phyloP scores from a whole-genome alignment of 1,140 invertebrate genomes.

The Planococcus citri region DNA sequence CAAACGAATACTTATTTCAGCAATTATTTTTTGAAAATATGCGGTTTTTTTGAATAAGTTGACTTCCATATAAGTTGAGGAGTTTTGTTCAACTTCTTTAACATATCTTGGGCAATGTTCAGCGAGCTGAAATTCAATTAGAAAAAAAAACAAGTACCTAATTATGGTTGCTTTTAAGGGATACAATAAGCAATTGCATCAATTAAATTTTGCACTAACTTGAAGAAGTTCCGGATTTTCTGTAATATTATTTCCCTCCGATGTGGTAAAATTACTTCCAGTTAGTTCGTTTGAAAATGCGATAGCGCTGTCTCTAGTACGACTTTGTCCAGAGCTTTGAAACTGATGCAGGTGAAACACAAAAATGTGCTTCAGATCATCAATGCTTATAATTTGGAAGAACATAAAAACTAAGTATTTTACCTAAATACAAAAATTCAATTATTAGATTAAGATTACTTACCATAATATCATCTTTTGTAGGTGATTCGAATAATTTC shows the following conservation, averaged over 20 bases:
- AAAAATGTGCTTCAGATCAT: no score
- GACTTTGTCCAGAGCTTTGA: slow-evolving; percentile 8
- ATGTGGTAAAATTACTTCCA: neutral
- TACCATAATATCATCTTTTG: slow-evolving; percentile 1
- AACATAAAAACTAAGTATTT: neutral
- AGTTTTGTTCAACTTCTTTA: slow-evolving; percentile 2
- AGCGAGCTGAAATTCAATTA: neutral
- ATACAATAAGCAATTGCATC: neutral
- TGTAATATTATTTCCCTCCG: neutral
- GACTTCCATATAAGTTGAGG: slow-evolving; percentile 20
- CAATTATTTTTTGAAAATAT: slow-evolving; percentile 23
- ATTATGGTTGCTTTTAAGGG: no score
- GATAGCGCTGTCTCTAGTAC: slow-evolving; percentile 26
- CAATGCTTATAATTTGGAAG: no score
- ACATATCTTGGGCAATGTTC: neutral
- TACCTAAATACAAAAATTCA: neutral
- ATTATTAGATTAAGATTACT: neutral
- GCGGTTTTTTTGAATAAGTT: slow-evolving; percentile 24
- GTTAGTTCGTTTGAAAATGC: slow-evolving; percentile 24
- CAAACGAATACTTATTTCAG: slow-evolving; percentile 26
- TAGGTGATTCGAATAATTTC: slow-evolving; percentile 24
- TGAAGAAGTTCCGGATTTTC: neutral
- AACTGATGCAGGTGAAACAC: slow-evolving; percentile 21
- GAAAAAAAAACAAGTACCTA: no score
- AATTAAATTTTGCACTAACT: neutral